These are phyloP conservation scores for Plectus sambesii DNA, from an alignment of 1,140 invertebrate genomes.

Conservation along the genomic window DNA sequence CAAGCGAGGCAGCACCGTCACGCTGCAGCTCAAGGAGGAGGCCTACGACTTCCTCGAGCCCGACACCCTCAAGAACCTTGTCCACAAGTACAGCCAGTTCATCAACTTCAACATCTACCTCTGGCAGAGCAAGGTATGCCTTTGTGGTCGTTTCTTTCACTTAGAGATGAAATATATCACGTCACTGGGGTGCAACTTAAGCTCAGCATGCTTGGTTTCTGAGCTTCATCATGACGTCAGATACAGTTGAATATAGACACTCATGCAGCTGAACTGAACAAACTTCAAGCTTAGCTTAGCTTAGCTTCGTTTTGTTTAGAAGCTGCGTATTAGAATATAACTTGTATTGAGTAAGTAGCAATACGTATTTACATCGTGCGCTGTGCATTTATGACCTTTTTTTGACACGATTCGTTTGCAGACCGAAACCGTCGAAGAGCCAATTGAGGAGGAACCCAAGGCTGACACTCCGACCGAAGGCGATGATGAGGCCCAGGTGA, in stretches of 20 bases:
- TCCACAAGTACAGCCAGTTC: slow-evolving; percentile 98
- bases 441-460: slow-evolving; percentile 52
- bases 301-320: neutral
- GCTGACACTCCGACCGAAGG: slow-evolving; percentile 54
- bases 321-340: neutral
- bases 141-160: slow-evolving; percentile 7
- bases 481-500: slow-evolving; percentile 52
- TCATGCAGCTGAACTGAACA: too few species aligned
- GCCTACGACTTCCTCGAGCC: slow-evolving; percentile 86
- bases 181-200: neutral
- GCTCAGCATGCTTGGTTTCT: too few species aligned
- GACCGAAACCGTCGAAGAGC: slow-evolving; percentile 73
- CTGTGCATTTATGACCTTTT: too few species aligned
- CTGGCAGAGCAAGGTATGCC: slow-evolving; percentile 70
- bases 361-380: too few species aligned
- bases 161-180: neutral
- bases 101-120: slow-evolving; percentile 97
- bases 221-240: too few species aligned
- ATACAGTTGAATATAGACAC: too few species aligned
- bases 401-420: slow-evolving; percentile 37
- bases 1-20: slow-evolving; percentile 68
- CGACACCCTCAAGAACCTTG: slow-evolving; percentile 72
- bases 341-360: too few species aligned
- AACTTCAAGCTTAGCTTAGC: too few species aligned
- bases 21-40: slow-evolving; percentile 87